Evolutionary conservation across 1,140 invertebrate genomes (phyloP), one percentile per base, ranked within the genome.

Genomic region (Venustaconcha ellipsiformis): DNA sequence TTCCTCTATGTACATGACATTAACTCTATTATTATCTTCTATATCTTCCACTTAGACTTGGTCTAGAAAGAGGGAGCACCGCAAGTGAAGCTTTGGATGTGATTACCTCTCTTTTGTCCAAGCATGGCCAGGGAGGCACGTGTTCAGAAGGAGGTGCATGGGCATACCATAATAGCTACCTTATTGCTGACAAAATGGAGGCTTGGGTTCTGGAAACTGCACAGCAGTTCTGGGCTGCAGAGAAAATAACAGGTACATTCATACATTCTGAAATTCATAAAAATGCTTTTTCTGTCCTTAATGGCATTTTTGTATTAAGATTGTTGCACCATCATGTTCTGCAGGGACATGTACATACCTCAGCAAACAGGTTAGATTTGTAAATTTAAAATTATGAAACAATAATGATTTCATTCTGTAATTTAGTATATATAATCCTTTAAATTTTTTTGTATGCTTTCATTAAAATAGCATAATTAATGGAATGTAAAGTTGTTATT

Each of bases 51-150:
- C 72, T 26, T 85, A 94, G 94, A 75, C 86, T 95, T 59, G 94
- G 92, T 48, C 88, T 95, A 57, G 94, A 95, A 86, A 89, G 94
- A 81, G 90, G 92, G 57, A 88, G 88, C 17, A 91, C 90, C 15
- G 93, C 94, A 4, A 88, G 89, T 66, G 92, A 93, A 79, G 94
- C 93, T 11, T 78, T 94, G 18, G 90, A 93, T 70, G 90, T 94
- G 0, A 93, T 95, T 60, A 93, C 92, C 1, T 80, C 83, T 62
- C 86, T 95, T 3, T 88, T 95, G 72, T 92, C 93, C 81, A 90
- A 92, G 68, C 91, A 94, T 87, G 94, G 94, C 0, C 94, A 94
- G 88, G 94, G 94, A 14, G 94, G 94, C 0, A 76, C 79, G 14
- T 81, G 80, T 64, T 78, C 60, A 30, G 82, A 86, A 20, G 81